These are phyloP conservation scores for Oxyruncus cristatus DNA, from an alignment of 2,113 vertebrate genomes.

Conservation along the genomic window DNA sequence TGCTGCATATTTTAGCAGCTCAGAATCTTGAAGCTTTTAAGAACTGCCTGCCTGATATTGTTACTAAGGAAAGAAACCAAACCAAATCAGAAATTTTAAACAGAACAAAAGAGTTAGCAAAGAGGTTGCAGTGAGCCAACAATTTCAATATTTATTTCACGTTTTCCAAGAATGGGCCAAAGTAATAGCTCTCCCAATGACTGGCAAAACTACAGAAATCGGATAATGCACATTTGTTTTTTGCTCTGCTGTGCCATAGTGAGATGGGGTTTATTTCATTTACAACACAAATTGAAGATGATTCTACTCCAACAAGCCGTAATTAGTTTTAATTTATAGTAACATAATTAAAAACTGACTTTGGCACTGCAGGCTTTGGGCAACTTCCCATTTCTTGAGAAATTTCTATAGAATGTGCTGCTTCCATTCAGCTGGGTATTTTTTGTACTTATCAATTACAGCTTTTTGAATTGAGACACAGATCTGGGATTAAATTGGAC, in stretches of 20 bases:
- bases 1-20: constrained; percentile 20
- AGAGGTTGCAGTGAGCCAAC: neutral
- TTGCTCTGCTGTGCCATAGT: neutral
- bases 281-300: neutral
- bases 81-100: neutral
- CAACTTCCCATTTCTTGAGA: neutral
- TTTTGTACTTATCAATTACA: neutral
- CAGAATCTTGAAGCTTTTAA: neutral
- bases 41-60: neutral
- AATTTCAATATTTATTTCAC: neutral
- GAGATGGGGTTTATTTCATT: neutral
- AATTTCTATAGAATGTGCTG: neutral
- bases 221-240: neutral
- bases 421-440: neutral
- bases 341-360: neutral
- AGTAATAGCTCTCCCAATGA: neutral
- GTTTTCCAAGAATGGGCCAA: neutral
- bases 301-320: neutral
- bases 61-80: neutral
- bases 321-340: constrained; percentile 29
- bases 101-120: neutral
- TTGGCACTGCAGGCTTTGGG: neutral
- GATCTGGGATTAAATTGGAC: neutral
- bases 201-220: neutral
- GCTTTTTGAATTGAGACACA: neutral